A percentile compares a stretch with the other conserved stretches of the same genome.
Conservation (phyloP, 2,888 invertebrate species). For the Lycophotia porphyrea region DNA sequence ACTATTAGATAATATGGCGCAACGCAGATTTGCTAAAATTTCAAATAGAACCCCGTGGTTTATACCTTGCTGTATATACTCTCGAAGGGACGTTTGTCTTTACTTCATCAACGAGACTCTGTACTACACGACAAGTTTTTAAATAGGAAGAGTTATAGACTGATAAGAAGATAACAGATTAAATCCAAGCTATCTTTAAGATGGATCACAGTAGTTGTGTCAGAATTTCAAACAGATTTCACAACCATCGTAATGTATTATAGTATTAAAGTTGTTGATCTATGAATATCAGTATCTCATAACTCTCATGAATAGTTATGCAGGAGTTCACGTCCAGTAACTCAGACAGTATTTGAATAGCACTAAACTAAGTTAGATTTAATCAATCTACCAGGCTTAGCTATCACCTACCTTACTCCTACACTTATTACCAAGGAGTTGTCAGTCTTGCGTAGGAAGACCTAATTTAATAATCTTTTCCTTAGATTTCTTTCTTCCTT, state of each 20-base stretch:
- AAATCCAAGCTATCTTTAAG: constrained; percentile 38
- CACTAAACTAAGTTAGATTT: constrained; percentile 20
- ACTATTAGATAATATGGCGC: constrained; percentile 27
- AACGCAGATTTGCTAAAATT: background rate
- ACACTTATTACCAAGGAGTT: constrained; percentile 24
- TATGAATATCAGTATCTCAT: constrained; percentile 31
- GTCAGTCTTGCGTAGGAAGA: constrained; percentile 36
- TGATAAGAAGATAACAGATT: constrained; percentile 32
- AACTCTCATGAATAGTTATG: constrained; percentile 49
- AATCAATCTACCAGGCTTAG: constrained; percentile 21
- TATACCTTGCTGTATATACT: background rate
- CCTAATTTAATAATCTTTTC: constrained; percentile 28
- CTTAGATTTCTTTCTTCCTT: constrained; percentile 28
- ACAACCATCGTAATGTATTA: constrained; percentile 7
- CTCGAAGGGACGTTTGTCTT: background rate
- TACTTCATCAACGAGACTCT: background rate
- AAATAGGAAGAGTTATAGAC: constrained; percentile 33
- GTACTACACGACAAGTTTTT: constrained; percentile 16
- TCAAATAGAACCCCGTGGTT: background rate
- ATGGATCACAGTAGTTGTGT: constrained; percentile 33
- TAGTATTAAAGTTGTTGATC: constrained; percentile 23
- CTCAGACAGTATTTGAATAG: constrained; percentile 32
- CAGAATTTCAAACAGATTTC: constrained; percentile 18
- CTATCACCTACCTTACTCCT: constrained; percentile 29
- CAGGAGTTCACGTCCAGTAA: constrained; percentile 19